A percentile compares a stretch with the other conserved stretches of the same genome.
Conservation (phyloP, 2,113 vertebrate genomes). For the Misgurnus anguillicaudatus region DNA sequence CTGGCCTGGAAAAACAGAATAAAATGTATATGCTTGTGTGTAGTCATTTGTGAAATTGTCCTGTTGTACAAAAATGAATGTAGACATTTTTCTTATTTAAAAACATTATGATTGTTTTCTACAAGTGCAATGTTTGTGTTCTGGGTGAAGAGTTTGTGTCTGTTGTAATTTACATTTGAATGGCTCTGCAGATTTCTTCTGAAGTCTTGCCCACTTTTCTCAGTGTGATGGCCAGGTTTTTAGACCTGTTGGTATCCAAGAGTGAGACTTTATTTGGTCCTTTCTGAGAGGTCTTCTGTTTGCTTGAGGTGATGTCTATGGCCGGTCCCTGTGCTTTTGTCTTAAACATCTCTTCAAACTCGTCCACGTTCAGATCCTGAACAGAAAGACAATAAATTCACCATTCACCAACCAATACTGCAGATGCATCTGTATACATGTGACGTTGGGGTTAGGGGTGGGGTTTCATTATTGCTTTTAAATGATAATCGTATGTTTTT, state of each 20-base stretch:
- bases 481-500: too few relatives aligned
- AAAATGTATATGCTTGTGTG: too few relatives aligned
- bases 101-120: not conserved
- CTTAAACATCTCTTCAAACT: constrained; percentile 97
- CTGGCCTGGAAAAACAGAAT: too few relatives aligned
- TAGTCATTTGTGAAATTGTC: too few relatives aligned
- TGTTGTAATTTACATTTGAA: constrained; percentile 79
- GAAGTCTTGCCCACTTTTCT: constrained; percentile 88
- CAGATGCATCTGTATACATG: not conserved
- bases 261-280: constrained; percentile 85
- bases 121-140: not conserved
- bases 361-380: constrained; percentile 93
- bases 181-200: constrained; percentile 94
- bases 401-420: not conserved
- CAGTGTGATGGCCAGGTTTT: constrained; percentile 96
- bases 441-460: too few relatives aligned
- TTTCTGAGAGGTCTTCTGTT: constrained; percentile 86
- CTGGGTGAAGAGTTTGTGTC: not conserved
- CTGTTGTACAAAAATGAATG: too few relatives aligned
- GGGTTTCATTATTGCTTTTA: too few relatives aligned
- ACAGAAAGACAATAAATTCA: not conserved
- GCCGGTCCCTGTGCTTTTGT: constrained; percentile 92
- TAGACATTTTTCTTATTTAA: too few relatives aligned
- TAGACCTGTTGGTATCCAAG: constrained; percentile 94
- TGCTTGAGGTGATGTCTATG: constrained; percentile 82